Evolutionary conservation across 2,888 invertebrate species (phyloP).

Genomic region (Leptinotarsa tumamoca): DNA sequence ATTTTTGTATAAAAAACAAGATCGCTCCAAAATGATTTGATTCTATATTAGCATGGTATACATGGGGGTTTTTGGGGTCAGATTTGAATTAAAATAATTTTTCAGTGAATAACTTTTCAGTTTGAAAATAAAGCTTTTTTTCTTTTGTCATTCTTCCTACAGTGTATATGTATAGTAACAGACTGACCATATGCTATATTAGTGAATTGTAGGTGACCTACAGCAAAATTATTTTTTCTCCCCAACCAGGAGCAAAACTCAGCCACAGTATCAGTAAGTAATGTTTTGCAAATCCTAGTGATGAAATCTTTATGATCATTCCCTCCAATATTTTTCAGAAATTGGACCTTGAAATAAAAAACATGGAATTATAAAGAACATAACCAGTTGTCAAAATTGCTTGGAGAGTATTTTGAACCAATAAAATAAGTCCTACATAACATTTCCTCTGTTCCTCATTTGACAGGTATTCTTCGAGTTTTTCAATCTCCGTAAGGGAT

Average conservation of each 20-base stretch:
- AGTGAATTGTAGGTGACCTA: slow-evolving; percentile 21
- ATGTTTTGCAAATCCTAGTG: slow-evolving; percentile 14
- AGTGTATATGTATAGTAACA: slow-evolving; percentile 14
- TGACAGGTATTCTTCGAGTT: slow-evolving; percentile 16
- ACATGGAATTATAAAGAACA: slow-evolving; percentile 16
- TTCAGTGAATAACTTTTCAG: no score
- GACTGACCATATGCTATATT: slow-evolving; percentile 12
- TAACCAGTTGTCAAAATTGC: background rate
- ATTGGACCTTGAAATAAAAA: slow-evolving; percentile 9
- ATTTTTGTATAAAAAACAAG: no score
- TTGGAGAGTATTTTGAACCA: slow-evolving; percentile 12
- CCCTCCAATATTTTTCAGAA: slow-evolving; percentile 13
- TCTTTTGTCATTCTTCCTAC: no score
- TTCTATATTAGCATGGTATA: no score
- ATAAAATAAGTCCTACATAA: slow-evolving; percentile 14
- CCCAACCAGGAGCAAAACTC: slow-evolving; percentile 22
- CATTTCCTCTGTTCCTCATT: slow-evolving; percentile 16
- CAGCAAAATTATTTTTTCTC: slow-evolving; percentile 11
- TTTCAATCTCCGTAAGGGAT: slow-evolving; percentile 12
- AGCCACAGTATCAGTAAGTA: slow-evolving; percentile 7
- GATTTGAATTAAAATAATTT: no score
- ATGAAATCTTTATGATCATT: slow-evolving; percentile 18
- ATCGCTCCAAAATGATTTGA: no score
- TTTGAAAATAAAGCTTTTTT: no score
- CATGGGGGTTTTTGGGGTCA: no score